Percentiles rank a stretch among this genome's conserved stretches.
Conservation (phyloP, 2,888 invertebrate genomes). For the Cephonodes hylas region DNA sequence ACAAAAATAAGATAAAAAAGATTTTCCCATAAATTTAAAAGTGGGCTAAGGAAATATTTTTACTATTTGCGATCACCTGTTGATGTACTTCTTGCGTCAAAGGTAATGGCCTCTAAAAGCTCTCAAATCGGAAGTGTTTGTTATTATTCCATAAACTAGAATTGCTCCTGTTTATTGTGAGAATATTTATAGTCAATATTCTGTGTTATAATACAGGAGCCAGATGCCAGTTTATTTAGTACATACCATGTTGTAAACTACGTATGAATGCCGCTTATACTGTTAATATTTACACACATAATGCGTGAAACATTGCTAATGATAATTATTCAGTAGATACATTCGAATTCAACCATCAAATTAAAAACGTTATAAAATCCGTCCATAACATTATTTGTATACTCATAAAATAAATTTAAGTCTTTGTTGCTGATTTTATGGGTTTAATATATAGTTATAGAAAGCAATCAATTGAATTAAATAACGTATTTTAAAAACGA, state of each 20-base stretch:
- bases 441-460: too few species aligned
- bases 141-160: conserved; percentile 1
- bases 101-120: not conserved
- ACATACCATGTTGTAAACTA: not conserved
- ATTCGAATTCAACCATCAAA: too few species aligned
- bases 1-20: not conserved
- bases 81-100: not conserved
- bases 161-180: not conserved
- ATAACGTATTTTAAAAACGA: too few species aligned
- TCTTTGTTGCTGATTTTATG: too few species aligned
- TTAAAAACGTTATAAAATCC: too few species aligned
- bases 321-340: too few species aligned
- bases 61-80: not conserved
- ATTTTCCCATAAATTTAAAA: not conserved
- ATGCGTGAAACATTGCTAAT: too few species aligned
- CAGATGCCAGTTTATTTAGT: not conserved
- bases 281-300: not conserved
- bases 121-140: not conserved
- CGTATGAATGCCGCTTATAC: not conserved
- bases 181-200: not conserved
- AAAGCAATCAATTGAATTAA: too few species aligned
- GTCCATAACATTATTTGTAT: too few species aligned
- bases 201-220: not conserved
- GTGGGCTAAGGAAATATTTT: not conserved
- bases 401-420: too few species aligned